Percentiles rank a stretch among this genome's conserved stretches.
Evolutionary conservation across 2,888 invertebrate genomes (phyloP).

Genomic region (Acanthopleura granulata): DNA sequence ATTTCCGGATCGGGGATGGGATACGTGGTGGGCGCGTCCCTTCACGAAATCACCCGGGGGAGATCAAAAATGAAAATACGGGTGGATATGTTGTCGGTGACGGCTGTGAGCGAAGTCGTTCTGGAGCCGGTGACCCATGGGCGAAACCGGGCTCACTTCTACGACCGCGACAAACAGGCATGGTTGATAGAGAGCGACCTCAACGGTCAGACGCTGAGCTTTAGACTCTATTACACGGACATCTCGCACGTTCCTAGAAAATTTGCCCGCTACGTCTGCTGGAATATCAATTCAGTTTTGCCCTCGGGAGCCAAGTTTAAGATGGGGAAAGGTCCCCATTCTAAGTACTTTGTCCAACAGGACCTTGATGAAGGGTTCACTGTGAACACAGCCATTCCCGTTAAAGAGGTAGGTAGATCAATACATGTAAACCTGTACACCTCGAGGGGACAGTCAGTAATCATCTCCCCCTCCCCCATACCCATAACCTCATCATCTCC

Average conservation of each 20-base stretch:
- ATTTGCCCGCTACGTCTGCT: conserved; percentile 75
- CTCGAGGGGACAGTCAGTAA: neutral
- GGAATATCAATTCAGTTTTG: conserved; percentile 59
- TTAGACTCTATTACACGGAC: conserved; percentile 76
- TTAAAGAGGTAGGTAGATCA: conserved; percentile 76
- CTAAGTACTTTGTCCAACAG: conserved; percentile 85
- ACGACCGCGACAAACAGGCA: conserved; percentile 85
- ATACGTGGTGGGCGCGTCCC: conserved; percentile 52
- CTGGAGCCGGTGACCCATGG: conserved; percentile 54
- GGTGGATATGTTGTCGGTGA: conserved; percentile 81
- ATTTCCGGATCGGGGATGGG: conserved; percentile 58
- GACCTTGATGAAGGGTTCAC: conserved; percentile 84
- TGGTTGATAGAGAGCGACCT: conserved; percentile 85
- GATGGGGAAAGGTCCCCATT: conserved; percentile 81
- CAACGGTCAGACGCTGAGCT: conserved; percentile 81
- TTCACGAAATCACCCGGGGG: conserved; percentile 50
- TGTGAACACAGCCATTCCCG: conserved; percentile 83
- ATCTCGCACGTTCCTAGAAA: conserved; percentile 80
- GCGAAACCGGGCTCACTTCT: conserved; percentile 73
- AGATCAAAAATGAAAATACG: conserved; percentile 75
- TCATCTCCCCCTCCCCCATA: neutral
- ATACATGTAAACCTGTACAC: neutral
- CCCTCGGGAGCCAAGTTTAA: conserved; percentile 75
- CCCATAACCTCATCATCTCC: neutral
- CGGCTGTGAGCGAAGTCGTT: conserved; percentile 77